phyloP scores from a whole-genome alignment of 1,140 invertebrate species.

The Proales similis region DNA sequence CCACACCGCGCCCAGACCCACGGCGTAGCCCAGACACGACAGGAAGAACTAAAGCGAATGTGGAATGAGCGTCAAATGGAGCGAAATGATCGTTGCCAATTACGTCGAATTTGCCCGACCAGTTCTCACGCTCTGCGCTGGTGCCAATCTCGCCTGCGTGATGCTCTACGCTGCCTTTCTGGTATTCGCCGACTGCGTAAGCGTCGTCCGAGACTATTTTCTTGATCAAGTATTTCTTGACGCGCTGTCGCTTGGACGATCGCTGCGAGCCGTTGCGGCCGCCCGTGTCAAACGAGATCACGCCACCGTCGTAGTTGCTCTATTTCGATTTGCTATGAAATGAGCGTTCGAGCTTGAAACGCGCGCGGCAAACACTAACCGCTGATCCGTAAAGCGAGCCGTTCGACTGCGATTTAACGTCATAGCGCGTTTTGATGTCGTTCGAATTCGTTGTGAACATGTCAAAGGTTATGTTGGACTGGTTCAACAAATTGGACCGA shows the following conservation, averaged over 20 bases:
- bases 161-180: background rate
- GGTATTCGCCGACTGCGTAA: constrained; percentile 27
- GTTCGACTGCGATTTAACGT: constrained; percentile 12
- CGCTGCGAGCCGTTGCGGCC: background rate
- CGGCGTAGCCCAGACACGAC: constrained; percentile 67
- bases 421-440: constrained; percentile 14
- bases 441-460: background rate
- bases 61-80: no score
- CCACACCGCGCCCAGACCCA: constrained; percentile 82
- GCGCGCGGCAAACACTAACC: background rate
- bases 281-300: no score
- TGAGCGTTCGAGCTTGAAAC: no score
- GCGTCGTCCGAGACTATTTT: constrained; percentile 19
- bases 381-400: constrained; percentile 28
- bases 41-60: constrained; percentile 31
- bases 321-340: no score
- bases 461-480: constrained; percentile 10
- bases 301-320: no score
- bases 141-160: constrained; percentile 2
- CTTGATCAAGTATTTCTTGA: constrained; percentile 25
- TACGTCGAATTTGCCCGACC: constrained; percentile 54
- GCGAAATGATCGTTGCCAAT: no score
- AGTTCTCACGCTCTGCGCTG: constrained; percentile 60
- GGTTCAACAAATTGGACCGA: constrained; percentile 5
- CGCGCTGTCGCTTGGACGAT: background rate